Evolutionary conservation across 2,113 vertebrate genomes (phyloP).

Genomic region (Micronycteris hirsuta): DNA sequence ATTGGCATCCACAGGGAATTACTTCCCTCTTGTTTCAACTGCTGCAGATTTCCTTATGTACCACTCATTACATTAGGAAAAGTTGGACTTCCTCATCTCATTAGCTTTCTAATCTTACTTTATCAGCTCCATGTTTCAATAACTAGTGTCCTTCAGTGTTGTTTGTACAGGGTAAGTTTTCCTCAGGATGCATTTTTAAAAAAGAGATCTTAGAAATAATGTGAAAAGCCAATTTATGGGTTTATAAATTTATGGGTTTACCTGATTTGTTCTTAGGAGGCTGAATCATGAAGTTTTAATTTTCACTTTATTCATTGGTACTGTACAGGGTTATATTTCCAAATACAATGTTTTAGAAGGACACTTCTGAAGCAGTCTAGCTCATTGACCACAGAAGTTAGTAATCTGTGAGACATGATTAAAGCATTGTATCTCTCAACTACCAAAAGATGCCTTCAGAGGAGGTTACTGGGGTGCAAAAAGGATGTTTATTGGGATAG

Average conservation of each 20-base stretch:
- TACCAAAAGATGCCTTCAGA: not conserved
- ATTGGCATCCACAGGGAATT: not conserved
- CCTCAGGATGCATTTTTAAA: not conserved
- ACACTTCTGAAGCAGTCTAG: not conserved
- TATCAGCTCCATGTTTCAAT: not conserved
- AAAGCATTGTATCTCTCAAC: not conserved
- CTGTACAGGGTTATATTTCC: not conserved
- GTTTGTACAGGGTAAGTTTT: not conserved
- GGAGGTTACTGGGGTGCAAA: not conserved
- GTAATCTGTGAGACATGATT: not conserved
- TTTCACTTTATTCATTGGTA: not conserved
- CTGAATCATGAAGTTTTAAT: not conserved
- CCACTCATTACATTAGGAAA: not conserved
- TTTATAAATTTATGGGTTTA: not conserved
- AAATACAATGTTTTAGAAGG: not conserved
- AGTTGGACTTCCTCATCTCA: not conserved
- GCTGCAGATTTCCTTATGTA: constrained; percentile 35
- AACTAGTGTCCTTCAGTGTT: not conserved
- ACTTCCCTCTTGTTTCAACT: not conserved
- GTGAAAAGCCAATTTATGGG: not conserved
- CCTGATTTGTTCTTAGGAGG: not conserved
- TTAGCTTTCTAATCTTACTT: constrained; percentile 7
- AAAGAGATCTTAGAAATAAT: not conserved
- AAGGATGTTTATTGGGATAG: not conserved
- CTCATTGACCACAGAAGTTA: constrained; percentile 15